Conservation (phyloP, 2,888 invertebrate species). For the Andrena bicolor region DNA sequence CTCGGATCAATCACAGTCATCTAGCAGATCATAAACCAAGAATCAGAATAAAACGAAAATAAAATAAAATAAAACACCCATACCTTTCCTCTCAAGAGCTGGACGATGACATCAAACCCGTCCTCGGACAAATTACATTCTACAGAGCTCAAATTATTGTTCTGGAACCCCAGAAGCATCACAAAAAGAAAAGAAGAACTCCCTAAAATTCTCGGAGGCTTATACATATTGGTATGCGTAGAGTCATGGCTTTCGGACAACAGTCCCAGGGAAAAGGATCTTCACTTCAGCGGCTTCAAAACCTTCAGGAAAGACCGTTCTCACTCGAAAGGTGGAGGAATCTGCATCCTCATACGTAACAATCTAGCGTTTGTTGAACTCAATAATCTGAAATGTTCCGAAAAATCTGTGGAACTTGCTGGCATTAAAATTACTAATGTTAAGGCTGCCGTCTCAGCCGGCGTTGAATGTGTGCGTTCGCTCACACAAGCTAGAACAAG, state of each 20-base stretch:
- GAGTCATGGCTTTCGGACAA: constrained; percentile 14
- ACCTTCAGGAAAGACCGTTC: neutral
- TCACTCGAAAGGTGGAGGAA: constrained; percentile 4
- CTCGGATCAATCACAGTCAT: neutral
- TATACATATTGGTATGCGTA: constrained; percentile 12
- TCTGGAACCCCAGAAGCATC: constrained; percentile 15
- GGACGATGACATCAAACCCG: too few relatives aligned
- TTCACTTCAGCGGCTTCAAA: neutral
- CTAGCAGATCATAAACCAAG: neutral
- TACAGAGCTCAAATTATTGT: neutral
- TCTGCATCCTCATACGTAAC: neutral
- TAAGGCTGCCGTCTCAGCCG: too few relatives aligned
- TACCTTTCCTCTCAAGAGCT: too few relatives aligned
- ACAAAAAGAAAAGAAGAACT: neutral
- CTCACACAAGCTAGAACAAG: too few relatives aligned
- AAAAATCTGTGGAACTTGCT: neutral
- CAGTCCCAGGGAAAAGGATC: neutral
- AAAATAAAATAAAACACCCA: too few relatives aligned
- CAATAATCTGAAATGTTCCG: neutral
- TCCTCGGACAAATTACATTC: too few relatives aligned
- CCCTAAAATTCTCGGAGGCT: neutral
- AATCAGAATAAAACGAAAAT: neutral
- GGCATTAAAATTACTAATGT: neutral
- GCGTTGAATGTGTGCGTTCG: too few relatives aligned
- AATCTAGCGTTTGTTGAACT: neutral